phyloP scores from a whole-genome alignment of 1,140 invertebrate species.

The Bombus sibiricus region DNA sequence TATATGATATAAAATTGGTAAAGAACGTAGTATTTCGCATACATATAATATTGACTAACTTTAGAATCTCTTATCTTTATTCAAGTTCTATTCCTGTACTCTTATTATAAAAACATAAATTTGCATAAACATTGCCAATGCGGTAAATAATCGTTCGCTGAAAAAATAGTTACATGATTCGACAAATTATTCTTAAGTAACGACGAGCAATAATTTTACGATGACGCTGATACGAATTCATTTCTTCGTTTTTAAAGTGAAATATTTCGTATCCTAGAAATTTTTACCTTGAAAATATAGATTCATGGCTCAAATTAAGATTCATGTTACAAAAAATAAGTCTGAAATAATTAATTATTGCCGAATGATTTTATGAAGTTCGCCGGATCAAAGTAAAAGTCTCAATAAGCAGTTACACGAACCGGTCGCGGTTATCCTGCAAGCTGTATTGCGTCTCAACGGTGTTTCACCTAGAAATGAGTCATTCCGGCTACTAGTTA shows the following conservation, averaged over 20 bases:
- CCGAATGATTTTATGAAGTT: not conserved
- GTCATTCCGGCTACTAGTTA: constrained; percentile 36
- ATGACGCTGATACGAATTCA: too few species aligned
- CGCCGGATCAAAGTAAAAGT: constrained; percentile 52
- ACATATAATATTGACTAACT: not conserved
- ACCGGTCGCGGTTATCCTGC: constrained; percentile 45
- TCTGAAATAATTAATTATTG: not conserved
- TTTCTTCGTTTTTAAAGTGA: too few species aligned
- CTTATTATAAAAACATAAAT: too few species aligned
- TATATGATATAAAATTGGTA: not conserved
- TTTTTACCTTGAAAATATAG: not conserved
- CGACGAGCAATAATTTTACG: not conserved
- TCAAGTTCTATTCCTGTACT: too few species aligned
- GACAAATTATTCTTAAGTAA: not conserved
- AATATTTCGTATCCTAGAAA: not conserved
- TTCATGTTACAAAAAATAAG: not conserved
- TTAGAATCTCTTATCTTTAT: too few species aligned
- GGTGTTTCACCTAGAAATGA: constrained; percentile 51
- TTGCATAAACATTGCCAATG: too few species aligned
- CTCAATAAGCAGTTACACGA: constrained; percentile 53
- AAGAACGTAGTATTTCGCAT: not conserved
- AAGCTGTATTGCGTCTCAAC: constrained; percentile 22
- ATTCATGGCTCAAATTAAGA: not conserved
- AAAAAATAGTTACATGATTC: not conserved
- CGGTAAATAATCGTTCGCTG: too few species aligned